Evolutionary conservation across 2,797 vertebrate species (phyloP), one percentile per base, ranked within the genome.

Genomic region (Cottoperca gobio): DNA sequence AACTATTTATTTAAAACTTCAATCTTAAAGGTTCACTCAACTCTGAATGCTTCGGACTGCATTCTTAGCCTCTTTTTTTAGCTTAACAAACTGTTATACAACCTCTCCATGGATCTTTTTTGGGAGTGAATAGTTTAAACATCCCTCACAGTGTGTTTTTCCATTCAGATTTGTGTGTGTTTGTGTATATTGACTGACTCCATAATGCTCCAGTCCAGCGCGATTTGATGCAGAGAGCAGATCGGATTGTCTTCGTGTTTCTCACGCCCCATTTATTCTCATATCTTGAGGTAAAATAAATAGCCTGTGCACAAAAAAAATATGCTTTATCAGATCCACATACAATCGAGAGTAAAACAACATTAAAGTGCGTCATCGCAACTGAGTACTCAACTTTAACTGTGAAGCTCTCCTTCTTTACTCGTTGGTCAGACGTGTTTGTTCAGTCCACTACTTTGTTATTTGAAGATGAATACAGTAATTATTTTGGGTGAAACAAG

Each of bases 131-230:
- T 65, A 63, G 26, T 26, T 33, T 35, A 4, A 69, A 10, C 43
- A 6, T 43, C 10, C 9, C 24, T 21, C n/a, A 11, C 10, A 10
- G 33, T 48, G 39, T 26, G 43, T 67, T 69, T 80, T 76, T 73
- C 50, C 74, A 65, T 77, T 73, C 45, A 39, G 37, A 45, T 70
- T 33, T 63, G 37, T 61, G 37, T 61, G 73, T 75, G 79, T 81
- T 66, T 87, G 76, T 88, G 65, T 79, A 5, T 42, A 9, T 53
- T 88, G 84, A 65, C 19, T 0, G 19, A 35, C 19, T 80, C 78
- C 76, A 62, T 19, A 14, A 24, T 8, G 21, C 39, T 55, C 8
- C 61, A 33, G 46, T 11, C 48, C 48, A 53, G 9, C 1, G 4
- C 3, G 14, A 48, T 46, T 35, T 81, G 54, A 85, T 70, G 54